Evolutionary conservation across 2,888 invertebrate species (phyloP), one percentile per base, ranked within the genome.

Genomic region (Yponomeuta cagnagella): DNA sequence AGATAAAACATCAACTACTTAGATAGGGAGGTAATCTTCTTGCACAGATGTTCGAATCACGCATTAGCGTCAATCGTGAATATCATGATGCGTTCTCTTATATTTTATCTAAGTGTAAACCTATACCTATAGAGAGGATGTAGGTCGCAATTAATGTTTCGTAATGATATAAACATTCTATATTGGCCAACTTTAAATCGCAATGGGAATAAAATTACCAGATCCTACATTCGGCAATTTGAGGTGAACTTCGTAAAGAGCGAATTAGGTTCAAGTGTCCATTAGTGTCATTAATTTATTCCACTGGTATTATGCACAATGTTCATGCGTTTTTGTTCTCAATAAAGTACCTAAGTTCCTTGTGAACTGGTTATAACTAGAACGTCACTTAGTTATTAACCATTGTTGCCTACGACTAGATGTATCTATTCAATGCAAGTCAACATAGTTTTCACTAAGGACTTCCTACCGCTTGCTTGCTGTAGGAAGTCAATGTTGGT

Each of bases 21-120:
- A 64, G 64, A 64, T 30, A 23, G 72, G 74, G 72, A 71, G 71
- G 74, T 75, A 76, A 74, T 75, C 73, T 69, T 75, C 74, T 77
- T 75, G 75, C 75, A 77, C 73, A 75, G 75, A 58, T 58, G 52
- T 58, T 58, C 3, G 12, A 73, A 78, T 78, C 78, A 78, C 76
- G 75, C 77, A 78, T 78, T 77, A 80, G 79, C 82, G 81, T 80
- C 82, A 78, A 73, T 80, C 83, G 83, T 80, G 79, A 80, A 82
- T 78, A 73, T 80, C 83, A 82, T 80, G 79, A 80, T 82, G 78
- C 80, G 78, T 79, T 82, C 80, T 81, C 80, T 84, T 67, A 43
- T 43, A 43, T 52, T 84, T 66, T 52, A 58, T 68, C 68, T 12
- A 8, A 68, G 23, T 48, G 10, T 52, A 69, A 15, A 58, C 52